Percentiles rank a stretch among this genome's conserved stretches.
Evolutionary conservation across 2,888 invertebrate species (phyloP).

Genomic region (Heliconius cydno): DNA sequence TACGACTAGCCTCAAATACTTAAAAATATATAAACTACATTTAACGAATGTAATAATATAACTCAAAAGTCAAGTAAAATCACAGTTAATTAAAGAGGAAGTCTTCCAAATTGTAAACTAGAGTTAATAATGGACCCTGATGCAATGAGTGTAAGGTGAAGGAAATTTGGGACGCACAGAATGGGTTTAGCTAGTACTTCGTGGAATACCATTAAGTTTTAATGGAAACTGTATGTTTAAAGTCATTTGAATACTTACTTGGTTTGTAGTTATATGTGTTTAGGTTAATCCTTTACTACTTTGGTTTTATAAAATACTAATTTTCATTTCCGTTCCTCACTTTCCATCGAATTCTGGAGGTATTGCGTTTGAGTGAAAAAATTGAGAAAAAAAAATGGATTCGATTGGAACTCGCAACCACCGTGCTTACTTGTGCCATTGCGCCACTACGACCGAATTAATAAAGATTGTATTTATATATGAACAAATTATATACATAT

Average conservation of each 20-base stretch:
- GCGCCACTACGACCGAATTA: no score
- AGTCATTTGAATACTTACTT: neutral
- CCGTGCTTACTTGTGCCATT: no score
- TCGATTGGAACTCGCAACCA: no score
- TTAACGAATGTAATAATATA: neutral
- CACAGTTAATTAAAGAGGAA: conserved; percentile 39
- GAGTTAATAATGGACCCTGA: conserved; percentile 42
- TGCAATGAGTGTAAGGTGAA: conserved; percentile 32
- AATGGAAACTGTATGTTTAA: neutral
- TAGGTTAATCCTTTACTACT: neutral
- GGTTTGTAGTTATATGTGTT: neutral
- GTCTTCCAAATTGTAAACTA: conserved; percentile 34
- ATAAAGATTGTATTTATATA: no score
- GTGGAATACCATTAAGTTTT: conserved; percentile 20
- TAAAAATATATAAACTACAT: neutral
- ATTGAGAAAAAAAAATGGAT: no score
- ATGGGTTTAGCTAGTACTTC: conserved; percentile 40
- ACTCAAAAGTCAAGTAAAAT: neutral
- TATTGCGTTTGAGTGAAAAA: no score
- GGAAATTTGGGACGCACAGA: conserved; percentile 42
- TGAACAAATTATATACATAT: no score
- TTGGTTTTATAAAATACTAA: neutral
- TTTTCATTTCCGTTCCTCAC: neutral
- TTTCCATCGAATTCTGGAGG: no score
- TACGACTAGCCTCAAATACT: neutral